Evolutionary conservation across 2,888 invertebrate genomes (phyloP).

Genomic region (Pseudoips prasinana): DNA sequence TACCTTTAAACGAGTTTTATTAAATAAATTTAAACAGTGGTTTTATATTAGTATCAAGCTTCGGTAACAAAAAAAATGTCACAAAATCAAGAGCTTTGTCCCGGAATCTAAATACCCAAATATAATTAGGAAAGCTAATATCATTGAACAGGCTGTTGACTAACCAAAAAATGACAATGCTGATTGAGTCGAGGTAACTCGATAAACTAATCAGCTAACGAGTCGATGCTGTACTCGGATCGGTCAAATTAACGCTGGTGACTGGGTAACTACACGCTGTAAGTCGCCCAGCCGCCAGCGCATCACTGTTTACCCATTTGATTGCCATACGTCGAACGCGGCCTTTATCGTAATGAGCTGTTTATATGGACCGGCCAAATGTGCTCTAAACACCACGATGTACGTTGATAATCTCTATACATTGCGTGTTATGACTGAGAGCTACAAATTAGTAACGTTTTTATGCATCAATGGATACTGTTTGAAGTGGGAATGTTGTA

Average conservation of each 20-base stretch:
- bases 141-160: too few relatives aligned
- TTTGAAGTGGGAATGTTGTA: neutral
- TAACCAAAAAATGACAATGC: constrained; percentile 18
- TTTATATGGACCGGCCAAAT: constrained; percentile 35
- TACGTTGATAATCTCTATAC: neutral
- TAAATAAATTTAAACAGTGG: too few relatives aligned
- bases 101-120: too few relatives aligned
- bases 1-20: too few relatives aligned
- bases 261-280: constrained; percentile 3
- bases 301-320: constrained; percentile 38
- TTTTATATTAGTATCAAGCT: too few relatives aligned
- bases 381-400: neutral
- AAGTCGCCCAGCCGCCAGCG: constrained; percentile 29
- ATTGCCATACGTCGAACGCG: constrained; percentile 42
- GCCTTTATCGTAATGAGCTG: constrained; percentile 50
- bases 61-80: too few relatives aligned
- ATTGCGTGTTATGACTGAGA: constrained; percentile 1
- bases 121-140: too few relatives aligned
- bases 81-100: too few relatives aligned
- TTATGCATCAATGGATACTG: constrained; percentile 4
- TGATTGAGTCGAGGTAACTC: constrained; percentile 30
- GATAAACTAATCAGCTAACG: constrained; percentile 38
- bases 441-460: neutral
- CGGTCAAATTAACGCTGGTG: constrained; percentile 6
- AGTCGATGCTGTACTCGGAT: constrained; percentile 20